Evolutionary conservation across 53 echinoderm and acorn worm genomes (phyloP).

Genomic region (Actinopyga echinites): DNA sequence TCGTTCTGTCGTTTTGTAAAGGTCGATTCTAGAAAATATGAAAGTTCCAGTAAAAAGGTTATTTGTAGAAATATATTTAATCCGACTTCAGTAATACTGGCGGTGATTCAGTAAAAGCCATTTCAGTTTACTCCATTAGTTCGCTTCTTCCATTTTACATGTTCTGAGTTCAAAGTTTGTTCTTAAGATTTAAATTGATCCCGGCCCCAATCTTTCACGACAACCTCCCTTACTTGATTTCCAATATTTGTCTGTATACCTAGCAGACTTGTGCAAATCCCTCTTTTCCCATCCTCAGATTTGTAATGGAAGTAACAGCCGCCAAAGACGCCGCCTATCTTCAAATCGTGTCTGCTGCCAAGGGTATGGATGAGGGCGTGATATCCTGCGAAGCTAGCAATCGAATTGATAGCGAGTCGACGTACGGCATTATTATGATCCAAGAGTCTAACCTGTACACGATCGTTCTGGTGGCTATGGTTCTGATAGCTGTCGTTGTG

Average conservation of each 20-base stretch:
- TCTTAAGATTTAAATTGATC: too few species aligned
- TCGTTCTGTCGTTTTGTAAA: too few species aligned
- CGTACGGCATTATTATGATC: slow-evolving; percentile 65
- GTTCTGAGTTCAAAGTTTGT: too few species aligned
- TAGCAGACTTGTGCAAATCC: not conserved
- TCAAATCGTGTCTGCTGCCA: slow-evolving; percentile 74
- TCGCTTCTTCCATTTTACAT: too few species aligned
- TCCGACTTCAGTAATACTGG: too few species aligned
- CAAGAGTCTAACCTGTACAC: slow-evolving; percentile 80
- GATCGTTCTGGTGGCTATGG: slow-evolving; percentile 72
- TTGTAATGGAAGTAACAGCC: slow-evolving; percentile 60
- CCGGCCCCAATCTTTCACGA: too few species aligned
- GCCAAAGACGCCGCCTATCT: slow-evolving; percentile 66
- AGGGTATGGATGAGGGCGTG: slow-evolving; percentile 87
- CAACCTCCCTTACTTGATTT: too few species aligned
- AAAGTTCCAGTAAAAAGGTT: too few species aligned
- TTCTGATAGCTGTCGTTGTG: slow-evolving; percentile 67
- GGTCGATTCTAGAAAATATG: too few species aligned
- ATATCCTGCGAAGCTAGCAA: slow-evolving; percentile 81
- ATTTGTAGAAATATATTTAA: too few species aligned
- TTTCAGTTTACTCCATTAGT: too few species aligned
- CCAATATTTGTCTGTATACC: not conserved
- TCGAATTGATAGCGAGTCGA: slow-evolving; percentile 65
- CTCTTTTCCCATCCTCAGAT: slow-evolving; percentile 35
- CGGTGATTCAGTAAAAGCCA: too few species aligned